Base-by-base conservation (phyloP, 2,113 vertebrate genomes). In the Peromyscus maniculatus region DNA sequence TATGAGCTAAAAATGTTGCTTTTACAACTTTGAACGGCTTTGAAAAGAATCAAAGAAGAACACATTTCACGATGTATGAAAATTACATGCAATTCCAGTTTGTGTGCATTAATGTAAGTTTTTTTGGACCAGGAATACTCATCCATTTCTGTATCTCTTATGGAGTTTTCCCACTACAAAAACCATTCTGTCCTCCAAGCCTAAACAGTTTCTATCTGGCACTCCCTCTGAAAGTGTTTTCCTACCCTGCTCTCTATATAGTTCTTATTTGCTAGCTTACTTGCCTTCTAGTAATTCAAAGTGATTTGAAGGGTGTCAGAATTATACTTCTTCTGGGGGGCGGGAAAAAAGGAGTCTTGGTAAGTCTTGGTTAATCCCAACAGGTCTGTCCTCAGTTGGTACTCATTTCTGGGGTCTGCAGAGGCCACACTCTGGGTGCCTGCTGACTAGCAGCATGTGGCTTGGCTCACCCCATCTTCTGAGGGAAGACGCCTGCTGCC, bases 401-500 rank as follows among this genome's bases (percentile, higher is more conserved):
- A 5, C 4, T 19, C 49, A 24, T n/a, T 55, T 0, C 3, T 2
- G 39, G 71, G 0, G 26, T 83, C 71, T 69, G 5, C 49, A 46
- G 12, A 66, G 36, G 52, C 36, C n/a, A 12, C 9, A 26, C 74
- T 43, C 36, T 5, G 0, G 77, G 28, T 69, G 93, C 21, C 52
- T 24, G 0, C 0, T n/a, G 31, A 78, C 80, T 80, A 59, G 52
- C 36, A 24, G 75, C 92, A 36, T 0, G 5, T 82, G 96, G 39
- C 91, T 94, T 97, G 92, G 96, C 93, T 97, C 96, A 36, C 10
- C 46, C 67, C 43, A 5, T 16, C 86, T 91, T 91, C 82, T 1
- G 0, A 94, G 92, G 92, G 78, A 94, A 97, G 72, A 79, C 0
- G 39, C 95, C 89, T 80, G 52, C 72, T 64, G 93, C 82, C 74